Base-by-base conservation (phyloP, 2,888 invertebrate species). In the Abrostola tripartita region DNA sequence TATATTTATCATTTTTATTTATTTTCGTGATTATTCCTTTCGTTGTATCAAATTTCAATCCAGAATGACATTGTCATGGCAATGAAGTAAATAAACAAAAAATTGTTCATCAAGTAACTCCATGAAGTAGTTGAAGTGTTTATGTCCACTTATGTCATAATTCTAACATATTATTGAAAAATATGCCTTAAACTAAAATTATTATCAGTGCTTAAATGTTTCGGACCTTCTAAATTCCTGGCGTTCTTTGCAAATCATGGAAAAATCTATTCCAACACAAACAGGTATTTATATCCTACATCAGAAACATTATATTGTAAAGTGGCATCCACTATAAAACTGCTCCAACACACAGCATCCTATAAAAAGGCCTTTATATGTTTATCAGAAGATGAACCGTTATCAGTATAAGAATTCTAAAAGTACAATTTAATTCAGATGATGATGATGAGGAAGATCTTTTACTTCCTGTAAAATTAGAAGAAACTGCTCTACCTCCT, bases 391-490 rank as follows among this genome's bases (percentile, higher is more conserved):
- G n/a, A 35, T 12, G 5, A n/a, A 11, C 11, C 1, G n/a, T 37
- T n/a, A 37, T 7, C 5, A 6, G n/a, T 6, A 37, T 6, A 6
- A 12, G 6, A 5, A 12, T 38, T 38, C 7, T 12, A n/a, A 56
- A 6, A 5, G 7, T 11, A 11, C 41, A 0, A 5, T 5, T 12
- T 14, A 14, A 10, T 4, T 12, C 44, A 73, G 54, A 5, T 10
- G 42, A 70, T 8, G 41, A 53, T 84, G 91, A 87, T 6, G 86
- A 85, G 37, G 84, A 85, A 66, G 86, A 74, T 8, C 65, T n/a
- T n/a, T n/a, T 59, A 5, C 73, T 71, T 1, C 63, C 66, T 0
- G 74, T 70, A 0, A 72, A 73, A 59, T 85, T 83, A 64, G 82
- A 74, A 44, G 76, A 83, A 74, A 57, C 53, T 62, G 6, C 7